phyloP scores from a whole-genome alignment of 2,888 invertebrate species.

The Chouioia cunea region DNA sequence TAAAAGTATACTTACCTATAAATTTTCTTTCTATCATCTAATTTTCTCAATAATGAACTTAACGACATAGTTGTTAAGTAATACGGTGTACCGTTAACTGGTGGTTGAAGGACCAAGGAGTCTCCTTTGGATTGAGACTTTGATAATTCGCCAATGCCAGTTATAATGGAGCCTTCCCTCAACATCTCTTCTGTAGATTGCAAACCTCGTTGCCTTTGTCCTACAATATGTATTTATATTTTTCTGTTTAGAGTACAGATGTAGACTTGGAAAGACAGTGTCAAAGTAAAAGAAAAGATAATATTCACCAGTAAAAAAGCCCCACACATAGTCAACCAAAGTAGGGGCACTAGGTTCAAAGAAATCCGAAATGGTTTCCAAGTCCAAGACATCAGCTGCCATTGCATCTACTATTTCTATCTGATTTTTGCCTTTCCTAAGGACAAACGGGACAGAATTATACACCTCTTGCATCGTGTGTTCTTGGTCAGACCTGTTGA shows the following conservation, averaged over 20 bases:
- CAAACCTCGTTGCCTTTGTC: slow-evolving; percentile 84
- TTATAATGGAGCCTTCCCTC: slow-evolving; percentile 83
- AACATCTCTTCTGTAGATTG: slow-evolving; percentile 91
- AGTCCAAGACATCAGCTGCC: slow-evolving; percentile 80
- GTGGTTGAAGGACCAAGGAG: slow-evolving; percentile 79
- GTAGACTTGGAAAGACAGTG: too few species aligned
- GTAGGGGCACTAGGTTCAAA: slow-evolving; percentile 84
- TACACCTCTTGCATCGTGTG: slow-evolving; percentile 83
- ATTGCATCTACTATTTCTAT: slow-evolving; percentile 84
- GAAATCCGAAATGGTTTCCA: slow-evolving; percentile 86
- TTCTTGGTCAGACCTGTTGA: slow-evolving; percentile 78
- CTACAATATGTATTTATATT: slow-evolving; percentile 59
- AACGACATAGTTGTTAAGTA: slow-evolving; percentile 86
- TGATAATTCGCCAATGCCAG: slow-evolving; percentile 83
- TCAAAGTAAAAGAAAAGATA: neutral
- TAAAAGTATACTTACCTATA: slow-evolving; percentile 71
- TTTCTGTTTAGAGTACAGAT: too few species aligned
- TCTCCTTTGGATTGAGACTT: slow-evolving; percentile 72
- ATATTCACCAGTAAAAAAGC: slow-evolving; percentile 78
- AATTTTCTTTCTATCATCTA: slow-evolving; percentile 79
- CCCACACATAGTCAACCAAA: slow-evolving; percentile 85
- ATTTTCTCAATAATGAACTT: slow-evolving; percentile 78
- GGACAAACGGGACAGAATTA: slow-evolving; percentile 84
- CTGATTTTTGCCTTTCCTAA: slow-evolving; percentile 73
- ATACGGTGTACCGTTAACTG: slow-evolving; percentile 78